A percentile compares a stretch with the other conserved stretches of the same genome.
These are phyloP conservation scores for Coregonus suidteri DNA, from an alignment of 2,797 vertebrate species.

Conservation along the genomic window DNA sequence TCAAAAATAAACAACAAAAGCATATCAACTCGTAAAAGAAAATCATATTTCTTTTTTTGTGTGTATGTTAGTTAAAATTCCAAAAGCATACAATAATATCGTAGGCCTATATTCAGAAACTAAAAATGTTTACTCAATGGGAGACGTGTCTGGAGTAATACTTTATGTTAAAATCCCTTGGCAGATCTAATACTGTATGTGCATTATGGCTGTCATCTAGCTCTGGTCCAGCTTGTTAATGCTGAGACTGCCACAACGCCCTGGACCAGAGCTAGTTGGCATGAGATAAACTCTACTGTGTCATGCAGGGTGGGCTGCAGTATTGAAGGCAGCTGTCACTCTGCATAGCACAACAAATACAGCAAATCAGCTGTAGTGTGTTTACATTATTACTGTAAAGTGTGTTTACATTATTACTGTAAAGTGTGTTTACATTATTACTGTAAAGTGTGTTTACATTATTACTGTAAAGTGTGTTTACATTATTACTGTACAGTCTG, in stretches of 20 bases:
- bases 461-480: too few species aligned
- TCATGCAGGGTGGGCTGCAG: background rate
- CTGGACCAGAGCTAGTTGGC: too few species aligned
- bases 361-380: too few species aligned
- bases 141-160: background rate
- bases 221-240: background rate
- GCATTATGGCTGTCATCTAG: background rate
- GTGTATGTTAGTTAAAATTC: constrained; percentile 25
- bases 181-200: constrained; percentile 10
- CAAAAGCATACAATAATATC: constrained; percentile 13
- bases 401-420: too few species aligned
- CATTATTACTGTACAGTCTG: background rate
- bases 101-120: background rate
- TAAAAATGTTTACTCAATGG: background rate
- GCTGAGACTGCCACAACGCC: too few species aligned
- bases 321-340: background rate
- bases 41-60: constrained; percentile 3
- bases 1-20: constrained; percentile 67
- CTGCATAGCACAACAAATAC: too few species aligned
- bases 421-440: too few species aligned
- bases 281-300: too few species aligned
- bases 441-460: too few species aligned
- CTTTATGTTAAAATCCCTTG: background rate
- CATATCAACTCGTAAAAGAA: constrained; percentile 57
- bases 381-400: too few species aligned